A percentile compares a stretch with the other conserved stretches of the same genome.
Conservation (phyloP, 2,113 vertebrate species). For the Cisticola juncidis region DNA sequence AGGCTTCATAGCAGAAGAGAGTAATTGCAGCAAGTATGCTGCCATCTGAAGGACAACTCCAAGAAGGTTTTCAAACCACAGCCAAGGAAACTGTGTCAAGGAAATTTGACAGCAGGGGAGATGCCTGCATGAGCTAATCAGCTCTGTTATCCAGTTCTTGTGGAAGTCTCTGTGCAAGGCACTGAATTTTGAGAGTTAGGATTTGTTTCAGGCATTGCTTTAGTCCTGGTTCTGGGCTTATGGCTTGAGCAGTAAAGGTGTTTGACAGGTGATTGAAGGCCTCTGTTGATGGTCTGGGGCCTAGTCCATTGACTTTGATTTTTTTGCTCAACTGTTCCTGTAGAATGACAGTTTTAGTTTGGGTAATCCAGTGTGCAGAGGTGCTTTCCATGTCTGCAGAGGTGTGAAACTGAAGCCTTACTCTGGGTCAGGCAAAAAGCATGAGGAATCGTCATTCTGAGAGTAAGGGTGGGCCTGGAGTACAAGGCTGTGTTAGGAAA, state of each 20-base stretch:
- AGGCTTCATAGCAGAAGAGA: not conserved
- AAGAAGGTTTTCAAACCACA: slow-evolving; percentile 5
- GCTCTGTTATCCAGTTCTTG: not conserved
- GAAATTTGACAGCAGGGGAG: not conserved
- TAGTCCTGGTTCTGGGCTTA: not conserved
- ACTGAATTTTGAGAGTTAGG: not conserved
- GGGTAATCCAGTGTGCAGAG: not conserved
- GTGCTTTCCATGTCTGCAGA: not conserved
- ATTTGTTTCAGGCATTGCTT: not conserved
- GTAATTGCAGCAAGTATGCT: slow-evolving; percentile 25
- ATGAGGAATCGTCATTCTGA: not conserved
- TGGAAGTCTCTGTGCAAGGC: not conserved
- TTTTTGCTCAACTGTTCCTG: not conserved
- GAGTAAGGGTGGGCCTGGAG: not conserved
- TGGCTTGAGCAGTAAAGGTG: not conserved
- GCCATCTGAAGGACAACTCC: not conserved
- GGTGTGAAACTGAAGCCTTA: not conserved
- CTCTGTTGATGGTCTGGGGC: not conserved
- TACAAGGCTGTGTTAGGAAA: not conserved
- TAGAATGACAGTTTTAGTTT: not conserved
- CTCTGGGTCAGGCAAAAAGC: not conserved
- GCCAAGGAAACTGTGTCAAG: not conserved
- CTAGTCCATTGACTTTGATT: not conserved
- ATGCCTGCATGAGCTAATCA: not conserved
- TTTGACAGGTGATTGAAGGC: not conserved